A percentile compares a stretch with the other conserved stretches of the same genome.
phyloP scores from a whole-genome alignment of 1,140 invertebrate genomes.

The Drosophila malerkotliana region DNA sequence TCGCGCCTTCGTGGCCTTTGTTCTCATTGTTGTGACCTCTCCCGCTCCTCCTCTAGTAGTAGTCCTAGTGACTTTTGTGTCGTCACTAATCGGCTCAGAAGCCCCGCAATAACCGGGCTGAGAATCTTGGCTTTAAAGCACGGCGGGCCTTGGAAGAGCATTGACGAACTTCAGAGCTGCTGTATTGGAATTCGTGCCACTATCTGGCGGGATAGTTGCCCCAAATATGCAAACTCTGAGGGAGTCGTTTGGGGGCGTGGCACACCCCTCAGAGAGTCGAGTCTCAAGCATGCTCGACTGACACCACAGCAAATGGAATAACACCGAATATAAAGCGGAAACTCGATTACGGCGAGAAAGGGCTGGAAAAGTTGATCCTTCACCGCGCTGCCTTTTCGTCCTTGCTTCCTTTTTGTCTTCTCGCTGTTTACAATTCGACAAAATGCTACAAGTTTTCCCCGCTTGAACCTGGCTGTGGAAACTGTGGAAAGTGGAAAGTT shows the following conservation, averaged over 20 bases:
- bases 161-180: too few species aligned
- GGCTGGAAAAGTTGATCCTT: slow-evolving; percentile 1
- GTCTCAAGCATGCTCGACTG: slow-evolving; percentile 25
- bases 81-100: slow-evolving; percentile 29
- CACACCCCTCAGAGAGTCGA: background rate
- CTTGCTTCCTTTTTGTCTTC: background rate
- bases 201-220: too few species aligned
- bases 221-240: too few species aligned
- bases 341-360: slow-evolving; percentile 26
- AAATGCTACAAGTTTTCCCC: slow-evolving; percentile 35
- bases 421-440: slow-evolving; percentile 29
- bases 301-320: slow-evolving; percentile 37
- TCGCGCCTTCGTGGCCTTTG: slow-evolving; percentile 4
- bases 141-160: too few species aligned
- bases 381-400: too few species aligned
- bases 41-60: background rate
- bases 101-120: background rate
- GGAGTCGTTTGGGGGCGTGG: too few species aligned
- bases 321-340: slow-evolving; percentile 2
- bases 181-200: too few species aligned
- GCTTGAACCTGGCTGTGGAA: background rate
- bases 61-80: slow-evolving; percentile 34
- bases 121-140: slow-evolving; percentile 23
- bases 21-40: slow-evolving; percentile 8
- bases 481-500: slow-evolving; percentile 14